These are phyloP conservation scores for Leguminivora glycinivorella DNA, from an alignment of 1,140 invertebrate genomes.

Conservation along the genomic window DNA sequence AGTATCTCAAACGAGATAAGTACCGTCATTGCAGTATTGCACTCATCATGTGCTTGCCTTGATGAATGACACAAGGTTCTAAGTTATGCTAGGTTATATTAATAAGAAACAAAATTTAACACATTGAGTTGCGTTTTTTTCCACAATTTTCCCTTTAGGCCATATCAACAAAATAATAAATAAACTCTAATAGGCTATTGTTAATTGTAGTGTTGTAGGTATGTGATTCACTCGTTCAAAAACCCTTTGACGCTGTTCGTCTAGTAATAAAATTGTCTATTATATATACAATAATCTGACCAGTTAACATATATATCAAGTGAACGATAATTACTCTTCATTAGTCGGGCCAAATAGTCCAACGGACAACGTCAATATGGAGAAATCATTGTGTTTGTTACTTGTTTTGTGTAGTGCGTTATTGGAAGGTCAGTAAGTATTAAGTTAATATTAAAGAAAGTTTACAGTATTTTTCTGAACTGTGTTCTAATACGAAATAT, in stretches of 20 bases:
- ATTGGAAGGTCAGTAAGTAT: conserved; percentile 9
- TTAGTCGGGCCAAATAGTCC: neutral
- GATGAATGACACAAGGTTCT: too few species aligned
- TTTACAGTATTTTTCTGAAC: too few species aligned
- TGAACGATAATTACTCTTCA: neutral
- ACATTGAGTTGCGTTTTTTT: neutral
- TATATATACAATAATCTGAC: neutral
- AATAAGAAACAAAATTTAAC: too few species aligned
- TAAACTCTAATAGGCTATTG: neutral
- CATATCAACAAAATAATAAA: neutral
- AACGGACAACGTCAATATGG: neutral
- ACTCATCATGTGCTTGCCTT: too few species aligned
- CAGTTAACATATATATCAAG: conserved; percentile 6
- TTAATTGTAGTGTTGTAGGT: neutral
- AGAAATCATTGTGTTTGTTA: conserved; percentile 29
- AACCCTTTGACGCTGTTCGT: neutral
- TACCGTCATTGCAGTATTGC: too few species aligned
- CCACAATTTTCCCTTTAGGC: neutral
- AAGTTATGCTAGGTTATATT: too few species aligned
- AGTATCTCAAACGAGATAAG: too few species aligned
- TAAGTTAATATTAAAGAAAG: neutral
- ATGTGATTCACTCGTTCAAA: neutral
- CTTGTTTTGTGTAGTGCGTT: conserved; percentile 25
- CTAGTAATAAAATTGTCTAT: neutral
- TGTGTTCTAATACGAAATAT: too few species aligned